These are phyloP conservation scores for Alces alces DNA, from an alignment of 2,113 vertebrate genomes.

Conservation along the genomic window DNA sequence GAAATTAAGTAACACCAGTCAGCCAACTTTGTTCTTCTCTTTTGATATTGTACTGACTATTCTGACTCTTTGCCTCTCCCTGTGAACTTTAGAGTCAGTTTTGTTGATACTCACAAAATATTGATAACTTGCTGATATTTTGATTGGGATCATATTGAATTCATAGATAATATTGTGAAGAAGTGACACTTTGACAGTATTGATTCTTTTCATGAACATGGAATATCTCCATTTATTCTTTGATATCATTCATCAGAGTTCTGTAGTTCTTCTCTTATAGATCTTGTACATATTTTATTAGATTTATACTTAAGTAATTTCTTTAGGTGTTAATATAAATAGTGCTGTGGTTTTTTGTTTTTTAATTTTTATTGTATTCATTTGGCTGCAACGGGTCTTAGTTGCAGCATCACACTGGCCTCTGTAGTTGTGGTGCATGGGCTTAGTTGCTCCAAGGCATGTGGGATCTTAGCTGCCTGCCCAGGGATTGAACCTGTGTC, in stretches of 20 bases:
- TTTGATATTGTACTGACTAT: background rate
- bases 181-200: background rate
- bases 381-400: background rate
- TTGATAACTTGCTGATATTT: background rate
- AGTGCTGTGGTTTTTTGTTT: background rate
- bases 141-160: background rate
- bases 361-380: background rate
- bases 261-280: background rate
- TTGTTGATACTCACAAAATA: background rate
- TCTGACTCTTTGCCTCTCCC: background rate
- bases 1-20: background rate
- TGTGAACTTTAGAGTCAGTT: background rate
- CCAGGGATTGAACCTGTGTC: background rate
- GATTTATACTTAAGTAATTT: background rate
- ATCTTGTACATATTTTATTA: background rate
- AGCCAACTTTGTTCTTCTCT: background rate
- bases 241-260: background rate
- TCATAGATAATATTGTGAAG: background rate
- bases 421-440: fast-evolving
- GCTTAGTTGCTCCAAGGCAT: background rate
- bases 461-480: background rate
- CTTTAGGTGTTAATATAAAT: background rate
- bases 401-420: background rate
- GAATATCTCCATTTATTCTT: background rate
- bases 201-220: background rate